Evolutionary conservation across 35 echinoderm and acorn worm genomes (phyloP).

Genomic region (Nesometra sesokonis): DNA sequence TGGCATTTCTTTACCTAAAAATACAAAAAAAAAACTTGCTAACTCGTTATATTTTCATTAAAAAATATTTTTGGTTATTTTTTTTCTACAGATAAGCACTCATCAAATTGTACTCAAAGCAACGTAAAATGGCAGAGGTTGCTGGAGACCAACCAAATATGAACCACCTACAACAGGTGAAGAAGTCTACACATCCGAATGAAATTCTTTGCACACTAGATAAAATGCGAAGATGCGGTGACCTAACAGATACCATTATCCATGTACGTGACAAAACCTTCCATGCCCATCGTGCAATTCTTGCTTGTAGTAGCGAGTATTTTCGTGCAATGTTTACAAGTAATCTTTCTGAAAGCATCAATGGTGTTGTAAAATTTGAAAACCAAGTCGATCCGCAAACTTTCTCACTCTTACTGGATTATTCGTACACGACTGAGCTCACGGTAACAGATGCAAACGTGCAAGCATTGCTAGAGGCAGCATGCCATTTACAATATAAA

Average conservation of each 20-base stretch:
- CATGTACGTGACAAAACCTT: constrained; percentile 6
- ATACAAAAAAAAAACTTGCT: no score
- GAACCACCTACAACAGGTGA: no score
- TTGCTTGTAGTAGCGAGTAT: constrained; percentile 61
- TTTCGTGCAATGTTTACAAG: constrained; percentile 68
- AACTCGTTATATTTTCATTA: no score
- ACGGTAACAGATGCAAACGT: constrained; percentile 43
- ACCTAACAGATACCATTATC: constrained; percentile 48
- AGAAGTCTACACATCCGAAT: constrained; percentile 10
- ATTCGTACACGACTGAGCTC: constrained; percentile 52
- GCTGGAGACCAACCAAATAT: no score
- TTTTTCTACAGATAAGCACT: no score
- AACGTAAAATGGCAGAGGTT: no score
- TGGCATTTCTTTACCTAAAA: no score
- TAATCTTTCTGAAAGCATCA: constrained; percentile 41
- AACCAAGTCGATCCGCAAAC: constrained; percentile 21
- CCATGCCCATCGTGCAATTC: constrained; percentile 49
- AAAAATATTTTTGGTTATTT: no score
- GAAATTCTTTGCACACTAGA: constrained; percentile 29
- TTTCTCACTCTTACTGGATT: constrained; percentile 42
- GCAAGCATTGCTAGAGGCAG: constrained; percentile 43
- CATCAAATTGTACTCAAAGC: no score
- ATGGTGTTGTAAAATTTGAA: constrained; percentile 33
- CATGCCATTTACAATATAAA: constrained; percentile 41
- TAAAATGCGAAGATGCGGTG: constrained; percentile 43